These are phyloP conservation scores for Nemopilema nomurai DNA, from an alignment of 30 jellyfish, hydroid and myxozoan species.

Conservation along the genomic window DNA sequence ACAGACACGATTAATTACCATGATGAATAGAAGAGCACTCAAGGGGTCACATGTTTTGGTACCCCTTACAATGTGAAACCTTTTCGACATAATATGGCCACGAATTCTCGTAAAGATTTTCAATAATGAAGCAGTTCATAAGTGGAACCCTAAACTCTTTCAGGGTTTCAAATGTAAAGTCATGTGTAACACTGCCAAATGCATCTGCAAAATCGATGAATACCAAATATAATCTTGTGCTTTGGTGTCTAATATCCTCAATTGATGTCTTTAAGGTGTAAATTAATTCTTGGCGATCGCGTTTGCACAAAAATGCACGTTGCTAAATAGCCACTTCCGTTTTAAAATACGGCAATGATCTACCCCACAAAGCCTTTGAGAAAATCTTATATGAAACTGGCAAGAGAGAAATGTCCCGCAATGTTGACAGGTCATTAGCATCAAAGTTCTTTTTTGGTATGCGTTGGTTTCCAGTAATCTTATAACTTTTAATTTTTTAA, in stretches of 20 bases:
- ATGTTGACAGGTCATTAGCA: too few relatives aligned
- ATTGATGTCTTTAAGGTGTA: not conserved
- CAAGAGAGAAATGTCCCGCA: constrained; percentile 7
- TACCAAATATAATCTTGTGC: not conserved
- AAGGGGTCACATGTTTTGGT: not conserved
- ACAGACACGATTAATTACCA: constrained; percentile 13
- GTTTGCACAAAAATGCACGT: constrained; percentile 15
- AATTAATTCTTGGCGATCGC: constrained; percentile 9
- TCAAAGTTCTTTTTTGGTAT: too few relatives aligned
- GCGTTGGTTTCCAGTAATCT: too few relatives aligned
- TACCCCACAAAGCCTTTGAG: constrained; percentile 9
- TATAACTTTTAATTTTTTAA: not conserved
- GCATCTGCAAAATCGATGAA: not conserved
- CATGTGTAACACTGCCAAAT: not conserved
- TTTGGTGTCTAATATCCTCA: not conserved
- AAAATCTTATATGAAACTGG: not conserved
- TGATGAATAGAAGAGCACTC: constrained; percentile 16
- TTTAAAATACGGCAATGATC: constrained; percentile 2
- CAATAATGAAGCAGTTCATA: not conserved
- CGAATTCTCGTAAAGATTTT: not conserved
- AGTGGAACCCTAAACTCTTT: not conserved
- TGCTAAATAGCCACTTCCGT: constrained; percentile 20
- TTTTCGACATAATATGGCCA: constrained; percentile 2
- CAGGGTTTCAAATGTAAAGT: not conserved
- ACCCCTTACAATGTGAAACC: not conserved